Evolutionary conservation across 2,888 invertebrate genomes (phyloP).

Genomic region (Nudaria mundana): DNA sequence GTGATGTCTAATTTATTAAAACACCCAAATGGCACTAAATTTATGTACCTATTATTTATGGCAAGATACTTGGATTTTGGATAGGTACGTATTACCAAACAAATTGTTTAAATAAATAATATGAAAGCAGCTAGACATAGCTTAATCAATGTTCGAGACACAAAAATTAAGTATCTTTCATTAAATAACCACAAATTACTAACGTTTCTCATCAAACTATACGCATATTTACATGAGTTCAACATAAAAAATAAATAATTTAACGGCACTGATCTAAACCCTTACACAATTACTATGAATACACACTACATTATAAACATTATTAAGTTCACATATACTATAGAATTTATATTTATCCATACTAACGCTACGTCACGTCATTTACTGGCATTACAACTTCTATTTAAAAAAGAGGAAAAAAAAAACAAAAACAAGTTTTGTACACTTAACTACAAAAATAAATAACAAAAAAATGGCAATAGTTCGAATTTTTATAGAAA

Average conservation of each 20-base stretch:
- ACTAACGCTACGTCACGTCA: slow-evolving; percentile 48
- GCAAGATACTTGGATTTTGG: slow-evolving; percentile 41
- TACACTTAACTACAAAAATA: slow-evolving; percentile 70
- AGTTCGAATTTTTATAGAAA: slow-evolving; percentile 35
- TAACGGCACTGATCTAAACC: slow-evolving; percentile 68
- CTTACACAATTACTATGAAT: slow-evolving; percentile 73
- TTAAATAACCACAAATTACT: slow-evolving; percentile 70
- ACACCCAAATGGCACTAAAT: slow-evolving; percentile 19
- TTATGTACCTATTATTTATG: slow-evolving; percentile 33
- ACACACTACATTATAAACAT: slow-evolving; percentile 65
- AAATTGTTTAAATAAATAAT: slow-evolving; percentile 51
- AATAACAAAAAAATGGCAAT: slow-evolving; percentile 73
- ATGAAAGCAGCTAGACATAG: slow-evolving; percentile 62
- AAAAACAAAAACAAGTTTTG: slow-evolving; percentile 57
- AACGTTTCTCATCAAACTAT: slow-evolving; percentile 72
- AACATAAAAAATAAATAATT: slow-evolving; percentile 81
- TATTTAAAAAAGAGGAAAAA: slow-evolving; percentile 38
- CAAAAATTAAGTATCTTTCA: slow-evolving; percentile 56
- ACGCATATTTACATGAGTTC: slow-evolving; percentile 75
- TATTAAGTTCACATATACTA: slow-evolving; percentile 64
- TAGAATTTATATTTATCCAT: slow-evolving; percentile 45
- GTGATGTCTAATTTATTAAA: slow-evolving; percentile 32
- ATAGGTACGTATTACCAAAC: slow-evolving; percentile 28
- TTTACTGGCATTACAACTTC: slow-evolving; percentile 75
- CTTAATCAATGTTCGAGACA: slow-evolving; percentile 42